phyloP scores from a whole-genome alignment of 2,888 invertebrate genomes.

The Microctonus hyperodae region DNA sequence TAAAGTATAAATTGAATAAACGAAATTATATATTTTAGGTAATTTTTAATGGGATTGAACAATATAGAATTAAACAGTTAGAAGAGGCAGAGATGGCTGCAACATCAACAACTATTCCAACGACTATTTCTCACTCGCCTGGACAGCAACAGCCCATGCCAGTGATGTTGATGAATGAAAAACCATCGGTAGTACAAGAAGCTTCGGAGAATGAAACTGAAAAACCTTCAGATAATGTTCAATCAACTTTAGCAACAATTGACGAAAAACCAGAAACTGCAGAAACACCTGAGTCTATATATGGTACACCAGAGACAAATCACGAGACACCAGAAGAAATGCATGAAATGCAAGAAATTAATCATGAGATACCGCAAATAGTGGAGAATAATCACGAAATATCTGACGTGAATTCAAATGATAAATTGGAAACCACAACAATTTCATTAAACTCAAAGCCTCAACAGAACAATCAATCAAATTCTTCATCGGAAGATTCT shows the following conservation, averaged over 20 bases:
- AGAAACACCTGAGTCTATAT: constrained; percentile 38
- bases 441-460: constrained; percentile 49
- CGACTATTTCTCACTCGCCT: constrained; percentile 46
- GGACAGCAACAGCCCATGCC: constrained; percentile 44
- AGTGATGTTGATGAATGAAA: constrained; percentile 16
- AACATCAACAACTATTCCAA: constrained; percentile 31
- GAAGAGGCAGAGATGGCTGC: constrained; percentile 41
- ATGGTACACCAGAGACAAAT: constrained; percentile 49
- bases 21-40: constrained; percentile 43
- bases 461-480: constrained; percentile 16
- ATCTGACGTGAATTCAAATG: not conserved
- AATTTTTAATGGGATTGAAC: constrained; percentile 56
- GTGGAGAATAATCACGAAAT: constrained; percentile 5
- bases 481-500: constrained; percentile 5
- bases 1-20: constrained; percentile 4
- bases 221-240: not conserved
- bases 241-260: constrained; percentile 13
- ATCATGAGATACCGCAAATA: constrained; percentile 34
- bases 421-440: constrained; percentile 2
- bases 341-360: constrained; percentile 47
- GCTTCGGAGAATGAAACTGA: constrained; percentile 13
- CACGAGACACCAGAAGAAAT: constrained; percentile 49
- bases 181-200: constrained; percentile 17
- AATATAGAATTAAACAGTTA: constrained; percentile 47
- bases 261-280: constrained; percentile 34